These are phyloP conservation scores for Aplysina aerophoba DNA, from an alignment of 37 sponge, comb jelly and placozoan species.

Conservation along the genomic window DNA sequence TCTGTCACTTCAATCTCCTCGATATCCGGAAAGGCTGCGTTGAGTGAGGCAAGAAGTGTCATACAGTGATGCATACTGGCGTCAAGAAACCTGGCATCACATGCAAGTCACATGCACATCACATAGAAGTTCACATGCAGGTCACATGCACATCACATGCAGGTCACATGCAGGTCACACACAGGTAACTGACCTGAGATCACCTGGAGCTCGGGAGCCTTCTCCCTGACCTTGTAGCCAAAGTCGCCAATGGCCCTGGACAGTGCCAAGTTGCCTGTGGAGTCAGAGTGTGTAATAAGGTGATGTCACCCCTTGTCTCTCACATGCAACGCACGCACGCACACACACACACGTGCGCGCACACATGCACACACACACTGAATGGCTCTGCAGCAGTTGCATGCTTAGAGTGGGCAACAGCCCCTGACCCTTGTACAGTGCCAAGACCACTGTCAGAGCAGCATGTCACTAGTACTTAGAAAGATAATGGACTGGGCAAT, in stretches of 20 bases:
- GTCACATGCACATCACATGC: not conserved
- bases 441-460: too few species aligned
- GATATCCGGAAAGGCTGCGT: conserved; percentile 83
- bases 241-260: conserved; percentile 96
- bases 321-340: too few species aligned
- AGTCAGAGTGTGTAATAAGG: not conserved
- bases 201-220: conserved; percentile 82
- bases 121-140: not conserved
- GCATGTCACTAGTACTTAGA: too few species aligned
- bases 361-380: too few species aligned
- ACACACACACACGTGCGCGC: too few species aligned
- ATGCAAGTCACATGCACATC: not conserved
- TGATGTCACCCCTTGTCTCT: too few species aligned
- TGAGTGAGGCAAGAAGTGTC: not conserved
- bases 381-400: too few species aligned
- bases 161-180: not conserved
- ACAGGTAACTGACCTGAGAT: conserved; percentile 69
- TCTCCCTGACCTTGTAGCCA: conserved; percentile 73
- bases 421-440: too few species aligned
- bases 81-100: conserved; percentile 1
- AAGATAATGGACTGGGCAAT: too few species aligned
- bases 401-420: too few species aligned
- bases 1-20: conserved; percentile 46
- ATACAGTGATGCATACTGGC: too few species aligned
- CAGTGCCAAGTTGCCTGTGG: conserved; percentile 79